Conservation (phyloP, 2,797 vertebrate genomes). For the Austrolebias charrua region DNA sequence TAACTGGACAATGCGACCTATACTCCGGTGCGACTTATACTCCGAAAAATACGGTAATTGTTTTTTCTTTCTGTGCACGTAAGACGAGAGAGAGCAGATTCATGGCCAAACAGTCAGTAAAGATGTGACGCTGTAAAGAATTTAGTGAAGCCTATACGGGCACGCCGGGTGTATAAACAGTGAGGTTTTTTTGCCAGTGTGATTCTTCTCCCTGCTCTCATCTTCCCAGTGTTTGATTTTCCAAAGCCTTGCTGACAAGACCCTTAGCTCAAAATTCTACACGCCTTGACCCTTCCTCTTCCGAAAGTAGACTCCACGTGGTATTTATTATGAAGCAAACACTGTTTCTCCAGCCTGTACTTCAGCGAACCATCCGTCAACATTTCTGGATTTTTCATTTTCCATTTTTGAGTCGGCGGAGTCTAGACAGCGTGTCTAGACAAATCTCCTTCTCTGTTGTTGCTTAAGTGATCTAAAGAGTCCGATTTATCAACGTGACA, state of each 20-base stretch:
- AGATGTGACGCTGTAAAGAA: constrained; percentile 15
- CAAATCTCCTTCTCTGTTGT: constrained; percentile 34
- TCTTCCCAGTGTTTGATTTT: constrained; percentile 46
- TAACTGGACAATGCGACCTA: too few relatives aligned
- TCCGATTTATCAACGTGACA: constrained; percentile 46
- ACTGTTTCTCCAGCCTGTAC: neutral
- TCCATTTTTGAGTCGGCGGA: neutral
- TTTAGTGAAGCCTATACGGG: constrained; percentile 1
- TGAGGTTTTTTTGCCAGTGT: neutral
- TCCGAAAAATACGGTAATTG: too few relatives aligned
- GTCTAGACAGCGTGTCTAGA: constrained; percentile 47
- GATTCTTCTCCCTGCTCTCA: constrained; percentile 2
- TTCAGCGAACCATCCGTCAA: constrained; percentile 1
- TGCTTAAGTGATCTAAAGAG: constrained; percentile 22
- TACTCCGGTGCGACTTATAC: too few relatives aligned
- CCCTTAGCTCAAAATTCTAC: constrained; percentile 23
- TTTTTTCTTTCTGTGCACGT: neutral
- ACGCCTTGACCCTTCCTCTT: constrained; percentile 1
- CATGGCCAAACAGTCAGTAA: constrained; percentile 1
- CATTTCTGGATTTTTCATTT: constrained; percentile 7
- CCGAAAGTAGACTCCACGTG: constrained; percentile 13
- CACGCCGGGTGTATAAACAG: constrained; percentile 22
- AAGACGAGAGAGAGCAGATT: constrained; percentile 15
- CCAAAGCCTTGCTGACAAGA: constrained; percentile 14
- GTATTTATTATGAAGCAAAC: constrained; percentile 6